A percentile compares a stretch with the other conserved stretches of the same genome.
These are phyloP conservation scores for Platanista minor DNA, from an alignment of 2,113 vertebrate species.

Conservation along the genomic window DNA sequence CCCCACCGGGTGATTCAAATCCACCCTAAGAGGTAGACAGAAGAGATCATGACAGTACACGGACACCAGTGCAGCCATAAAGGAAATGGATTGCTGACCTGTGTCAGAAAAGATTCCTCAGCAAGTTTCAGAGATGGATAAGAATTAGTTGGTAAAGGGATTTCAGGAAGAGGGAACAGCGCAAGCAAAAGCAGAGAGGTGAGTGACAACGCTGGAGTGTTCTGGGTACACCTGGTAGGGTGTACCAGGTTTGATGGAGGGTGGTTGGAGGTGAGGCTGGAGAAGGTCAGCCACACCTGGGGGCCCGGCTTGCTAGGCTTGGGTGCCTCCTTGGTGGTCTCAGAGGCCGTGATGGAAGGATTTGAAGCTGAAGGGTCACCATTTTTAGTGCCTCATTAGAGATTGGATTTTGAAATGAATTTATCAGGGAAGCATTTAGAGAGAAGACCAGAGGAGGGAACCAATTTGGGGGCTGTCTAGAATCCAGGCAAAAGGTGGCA, in stretches of 20 bases:
- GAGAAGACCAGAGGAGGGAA: background rate
- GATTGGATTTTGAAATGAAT: background rate
- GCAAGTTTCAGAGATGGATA: background rate
- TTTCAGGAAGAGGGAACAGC: background rate
- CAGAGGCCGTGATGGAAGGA: background rate
- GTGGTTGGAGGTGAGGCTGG: too few species aligned
- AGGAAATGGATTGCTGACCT: background rate
- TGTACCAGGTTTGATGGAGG: background rate
- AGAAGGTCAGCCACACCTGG: background rate
- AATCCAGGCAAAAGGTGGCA: background rate
- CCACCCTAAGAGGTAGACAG: background rate
- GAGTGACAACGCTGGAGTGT: background rate
- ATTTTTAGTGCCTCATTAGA: background rate
- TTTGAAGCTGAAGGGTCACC: background rate
- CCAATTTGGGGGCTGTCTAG: background rate
- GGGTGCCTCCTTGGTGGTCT: background rate
- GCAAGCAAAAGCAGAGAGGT: background rate
- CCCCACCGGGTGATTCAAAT: background rate
- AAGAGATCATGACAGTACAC: background rate
- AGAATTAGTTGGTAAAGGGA: background rate
- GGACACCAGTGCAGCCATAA: background rate
- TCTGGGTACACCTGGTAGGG: background rate
- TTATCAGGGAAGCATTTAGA: background rate
- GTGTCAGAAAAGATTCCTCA: background rate
- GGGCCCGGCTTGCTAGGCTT: background rate